Evolutionary conservation across 2,888 invertebrate species (phyloP).

Genomic region (Troilus luridus): DNA sequence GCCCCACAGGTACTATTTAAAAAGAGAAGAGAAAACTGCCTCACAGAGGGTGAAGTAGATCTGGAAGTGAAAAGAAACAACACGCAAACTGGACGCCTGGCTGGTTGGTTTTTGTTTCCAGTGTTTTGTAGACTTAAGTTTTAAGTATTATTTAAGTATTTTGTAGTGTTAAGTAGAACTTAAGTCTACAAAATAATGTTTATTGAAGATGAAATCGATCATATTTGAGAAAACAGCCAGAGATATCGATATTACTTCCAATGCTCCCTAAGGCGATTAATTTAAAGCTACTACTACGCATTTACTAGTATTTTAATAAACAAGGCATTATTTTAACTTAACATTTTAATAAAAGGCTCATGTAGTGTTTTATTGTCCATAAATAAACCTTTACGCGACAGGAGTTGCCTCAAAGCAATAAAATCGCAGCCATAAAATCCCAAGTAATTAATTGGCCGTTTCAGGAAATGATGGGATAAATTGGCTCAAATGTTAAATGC

Average conservation of each 20-base stretch:
- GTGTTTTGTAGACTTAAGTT: too few species aligned
- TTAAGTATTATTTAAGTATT: too few species aligned
- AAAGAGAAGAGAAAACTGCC: too few species aligned
- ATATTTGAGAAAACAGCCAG: background rate
- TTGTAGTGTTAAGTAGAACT: too few species aligned
- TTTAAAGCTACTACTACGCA: background rate
- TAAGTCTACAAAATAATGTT: background rate
- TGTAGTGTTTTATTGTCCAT: background rate
- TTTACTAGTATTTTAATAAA: background rate
- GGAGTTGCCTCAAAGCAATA: conserved; percentile 3
- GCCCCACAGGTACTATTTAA: too few species aligned
- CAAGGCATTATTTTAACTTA: background rate
- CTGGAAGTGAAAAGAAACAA: too few species aligned
- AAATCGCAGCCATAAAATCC: conserved; percentile 8
- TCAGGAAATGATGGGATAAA: background rate
- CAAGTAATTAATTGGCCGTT: background rate
- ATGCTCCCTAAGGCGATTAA: background rate
- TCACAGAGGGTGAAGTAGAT: too few species aligned
- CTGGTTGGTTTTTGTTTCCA: too few species aligned
- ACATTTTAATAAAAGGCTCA: background rate
- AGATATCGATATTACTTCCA: background rate
- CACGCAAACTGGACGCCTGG: too few species aligned
- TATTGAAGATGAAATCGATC: background rate
- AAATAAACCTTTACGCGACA: conserved; percentile 4
- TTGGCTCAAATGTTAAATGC: background rate